Evolutionary conservation across 2,888 invertebrate genomes (phyloP).

Genomic region (Tuberolachnus salignus): DNA sequence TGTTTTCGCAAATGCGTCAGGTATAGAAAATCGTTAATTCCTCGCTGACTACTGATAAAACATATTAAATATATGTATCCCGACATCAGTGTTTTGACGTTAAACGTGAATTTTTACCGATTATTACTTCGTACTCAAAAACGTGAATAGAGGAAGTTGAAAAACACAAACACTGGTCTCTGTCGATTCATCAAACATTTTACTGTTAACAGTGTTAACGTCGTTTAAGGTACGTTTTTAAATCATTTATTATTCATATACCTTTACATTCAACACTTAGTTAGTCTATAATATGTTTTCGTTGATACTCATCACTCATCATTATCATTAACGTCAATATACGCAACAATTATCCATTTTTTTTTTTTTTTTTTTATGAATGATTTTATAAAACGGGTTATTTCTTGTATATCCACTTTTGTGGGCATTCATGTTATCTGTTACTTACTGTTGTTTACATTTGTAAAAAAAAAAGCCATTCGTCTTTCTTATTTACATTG

Average conservation of each 20-base stretch:
- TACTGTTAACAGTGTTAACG: background rate
- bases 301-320: no score
- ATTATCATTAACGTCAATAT: no score
- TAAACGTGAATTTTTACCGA: background rate
- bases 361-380: no score
- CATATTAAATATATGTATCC: slow-evolving; percentile 24
- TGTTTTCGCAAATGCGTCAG: slow-evolving; percentile 20
- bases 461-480: background rate
- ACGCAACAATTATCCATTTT: no score
- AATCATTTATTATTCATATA: background rate
- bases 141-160: background rate
- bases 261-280: background rate
- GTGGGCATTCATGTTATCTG: background rate
- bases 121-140: background rate
- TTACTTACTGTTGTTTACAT: background rate
- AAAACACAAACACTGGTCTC: no score
- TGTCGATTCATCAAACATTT: background rate
- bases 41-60: slow-evolving; percentile 17
- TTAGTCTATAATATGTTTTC: no score
- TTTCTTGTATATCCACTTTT: no score
- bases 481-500: background rate
- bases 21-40: slow-evolving; percentile 53
- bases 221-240: slow-evolving; percentile 6
- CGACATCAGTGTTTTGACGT: slow-evolving; percentile 7
- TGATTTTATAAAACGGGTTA: no score